A percentile compares a stretch with the other conserved stretches of the same genome.
Conservation (phyloP, 1,140 invertebrate genomes). For the Procambarus clarkii region DNA sequence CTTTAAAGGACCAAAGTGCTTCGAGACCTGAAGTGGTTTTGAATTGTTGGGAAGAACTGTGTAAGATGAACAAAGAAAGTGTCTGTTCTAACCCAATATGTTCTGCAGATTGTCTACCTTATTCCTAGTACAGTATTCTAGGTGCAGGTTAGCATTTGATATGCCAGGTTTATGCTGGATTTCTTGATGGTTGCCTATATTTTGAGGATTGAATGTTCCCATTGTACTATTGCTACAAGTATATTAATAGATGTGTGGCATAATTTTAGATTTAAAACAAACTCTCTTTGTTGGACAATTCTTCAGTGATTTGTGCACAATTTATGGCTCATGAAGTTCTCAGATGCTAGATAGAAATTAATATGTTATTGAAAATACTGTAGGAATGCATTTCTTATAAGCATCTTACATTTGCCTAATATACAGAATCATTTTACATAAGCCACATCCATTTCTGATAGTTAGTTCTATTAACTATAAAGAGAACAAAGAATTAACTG, state of each 20-base stretch:
- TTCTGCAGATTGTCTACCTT: constrained; percentile 62
- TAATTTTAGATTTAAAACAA: constrained; percentile 69
- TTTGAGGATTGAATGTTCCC: constrained; percentile 70
- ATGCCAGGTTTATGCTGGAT: constrained; percentile 52
- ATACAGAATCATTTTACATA: constrained; percentile 55
- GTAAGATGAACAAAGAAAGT: constrained; percentile 46
- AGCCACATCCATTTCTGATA: constrained; percentile 62
- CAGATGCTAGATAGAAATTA: constrained; percentile 65
- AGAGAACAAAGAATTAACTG: constrained; percentile 31
- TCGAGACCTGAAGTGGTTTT: constrained; percentile 54
- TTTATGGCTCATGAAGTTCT: constrained; percentile 66
- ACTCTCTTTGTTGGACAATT: constrained; percentile 69
- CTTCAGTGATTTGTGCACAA: constrained; percentile 70
- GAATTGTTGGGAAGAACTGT: constrained; percentile 53
- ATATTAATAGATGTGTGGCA: constrained; percentile 70
- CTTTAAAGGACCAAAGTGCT: constrained; percentile 62
- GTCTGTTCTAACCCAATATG: constrained; percentile 47
- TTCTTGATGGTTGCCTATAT: constrained; percentile 69
- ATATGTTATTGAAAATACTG: constrained; percentile 60
- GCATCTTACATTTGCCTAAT: constrained; percentile 66
- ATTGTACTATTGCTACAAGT: constrained; percentile 63
- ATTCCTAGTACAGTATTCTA: constrained; percentile 37
- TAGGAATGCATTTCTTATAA: constrained; percentile 67
- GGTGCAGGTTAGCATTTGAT: constrained; percentile 62
- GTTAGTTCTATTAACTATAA: constrained; percentile 37